A percentile compares a stretch with the other conserved stretches of the same genome.
Evolutionary conservation across 92 coral and sea anemone species (phyloP).

Genomic region (Galaxea fascicularis): DNA sequence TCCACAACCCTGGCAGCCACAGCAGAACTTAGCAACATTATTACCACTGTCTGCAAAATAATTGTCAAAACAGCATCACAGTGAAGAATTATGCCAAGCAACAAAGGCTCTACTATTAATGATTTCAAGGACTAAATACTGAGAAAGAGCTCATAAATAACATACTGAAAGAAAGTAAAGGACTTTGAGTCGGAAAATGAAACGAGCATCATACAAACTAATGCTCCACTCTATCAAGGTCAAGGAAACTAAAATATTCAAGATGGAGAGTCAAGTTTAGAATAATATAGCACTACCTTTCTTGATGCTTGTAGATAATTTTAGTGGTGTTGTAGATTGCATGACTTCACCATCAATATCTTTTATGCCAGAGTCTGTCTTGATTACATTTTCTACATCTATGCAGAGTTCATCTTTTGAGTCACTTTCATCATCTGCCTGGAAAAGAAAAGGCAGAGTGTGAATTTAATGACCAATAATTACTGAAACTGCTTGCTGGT

Average conservation of each 20-base stretch:
- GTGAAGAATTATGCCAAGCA: background rate
- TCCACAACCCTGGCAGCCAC: constrained; percentile 47
- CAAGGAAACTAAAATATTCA: too few species aligned
- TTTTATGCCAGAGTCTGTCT: constrained; percentile 30
- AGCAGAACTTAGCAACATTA: constrained; percentile 19
- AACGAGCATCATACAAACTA: too few species aligned
- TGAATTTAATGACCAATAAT: too few species aligned
- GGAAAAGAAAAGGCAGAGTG: background rate
- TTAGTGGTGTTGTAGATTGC: background rate
- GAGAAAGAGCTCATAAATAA: too few species aligned
- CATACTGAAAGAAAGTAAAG: too few species aligned
- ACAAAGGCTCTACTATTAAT: too few species aligned
- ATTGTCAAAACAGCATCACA: background rate
- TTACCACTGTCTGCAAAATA: constrained; percentile 8
- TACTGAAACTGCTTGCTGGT: too few species aligned
- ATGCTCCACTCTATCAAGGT: too few species aligned
- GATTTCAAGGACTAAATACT: too few species aligned
- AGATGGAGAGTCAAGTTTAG: too few species aligned
- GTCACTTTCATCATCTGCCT: constrained; percentile 2
- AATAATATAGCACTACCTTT: too few species aligned
- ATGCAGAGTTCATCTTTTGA: constrained; percentile 54
- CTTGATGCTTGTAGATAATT: background rate
- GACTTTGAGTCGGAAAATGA: too few species aligned
- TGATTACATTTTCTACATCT: constrained; percentile 40
- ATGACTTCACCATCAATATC: constrained; percentile 29